Percentiles rank a stretch among this genome's conserved stretches.
These are phyloP conservation scores for Amphipoea lucens DNA, from an alignment of 2,888 invertebrate genomes.

Conservation along the genomic window DNA sequence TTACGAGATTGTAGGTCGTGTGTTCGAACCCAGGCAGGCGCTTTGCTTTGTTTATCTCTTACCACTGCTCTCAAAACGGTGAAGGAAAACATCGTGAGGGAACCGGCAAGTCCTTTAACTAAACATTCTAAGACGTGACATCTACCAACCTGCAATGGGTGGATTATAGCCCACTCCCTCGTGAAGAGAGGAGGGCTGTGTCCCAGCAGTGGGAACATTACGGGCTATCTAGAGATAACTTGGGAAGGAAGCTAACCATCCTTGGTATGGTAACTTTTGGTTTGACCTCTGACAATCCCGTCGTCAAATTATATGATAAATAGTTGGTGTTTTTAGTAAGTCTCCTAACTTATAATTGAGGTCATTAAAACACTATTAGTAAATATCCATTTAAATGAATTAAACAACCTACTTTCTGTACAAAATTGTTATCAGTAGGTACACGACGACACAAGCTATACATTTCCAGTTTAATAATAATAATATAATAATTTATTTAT, in stretches of 20 bases:
- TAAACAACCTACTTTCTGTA: slow-evolving; percentile 19
- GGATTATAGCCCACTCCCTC: no score
- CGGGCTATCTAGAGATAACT: neutral
- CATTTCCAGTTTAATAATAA: neutral
- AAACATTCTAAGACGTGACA: no score
- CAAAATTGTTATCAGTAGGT: slow-evolving; percentile 34
- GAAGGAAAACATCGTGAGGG: no score
- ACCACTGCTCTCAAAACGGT: no score
- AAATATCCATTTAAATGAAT: neutral
- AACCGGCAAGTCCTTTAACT: no score
- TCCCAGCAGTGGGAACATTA: no score
- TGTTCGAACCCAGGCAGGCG: no score
- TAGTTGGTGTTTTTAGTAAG: neutral
- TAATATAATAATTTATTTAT: no score
- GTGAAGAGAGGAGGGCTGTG: no score
- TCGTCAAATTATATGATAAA: neutral
- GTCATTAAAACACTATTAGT: neutral
- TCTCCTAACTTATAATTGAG: neutral
- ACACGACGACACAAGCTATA: neutral
- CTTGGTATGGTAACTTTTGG: neutral
- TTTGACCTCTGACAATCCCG: neutral
- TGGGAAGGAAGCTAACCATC: neutral
- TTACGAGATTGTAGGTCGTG: no score
- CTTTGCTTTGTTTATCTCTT: no score
- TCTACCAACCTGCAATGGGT: no score